A percentile compares a stretch with the other conserved stretches of the same genome.
phyloP scores from a whole-genome alignment of 2,113 vertebrate species.

The Equus quagga region DNA sequence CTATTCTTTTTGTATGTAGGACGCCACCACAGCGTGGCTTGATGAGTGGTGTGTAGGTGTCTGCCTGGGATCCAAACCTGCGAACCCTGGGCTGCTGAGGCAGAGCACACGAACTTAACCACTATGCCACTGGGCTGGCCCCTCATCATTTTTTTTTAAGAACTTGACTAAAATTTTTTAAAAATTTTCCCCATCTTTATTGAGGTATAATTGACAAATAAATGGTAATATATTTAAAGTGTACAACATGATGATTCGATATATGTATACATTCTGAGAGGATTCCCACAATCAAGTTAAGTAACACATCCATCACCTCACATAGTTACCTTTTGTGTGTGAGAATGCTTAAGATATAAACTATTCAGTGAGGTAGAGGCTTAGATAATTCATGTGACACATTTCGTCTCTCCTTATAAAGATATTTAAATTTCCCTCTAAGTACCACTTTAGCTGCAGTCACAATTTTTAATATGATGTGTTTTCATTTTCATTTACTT shows the following conservation, averaged over 20 bases:
- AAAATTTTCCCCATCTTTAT: not conserved
- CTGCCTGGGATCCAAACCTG: no score
- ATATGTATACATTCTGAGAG: not conserved
- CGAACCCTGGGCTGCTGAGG: no score
- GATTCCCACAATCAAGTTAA: not conserved
- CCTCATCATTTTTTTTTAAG: not conserved
- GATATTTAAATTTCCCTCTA: slow-evolving; percentile 6
- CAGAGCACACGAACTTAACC: no score
- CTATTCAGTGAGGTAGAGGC: not conserved
- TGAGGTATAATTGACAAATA: not conserved
- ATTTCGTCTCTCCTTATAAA: not conserved
- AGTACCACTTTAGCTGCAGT: not conserved
- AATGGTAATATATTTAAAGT: slow-evolving; percentile 19
- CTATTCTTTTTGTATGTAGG: no score
- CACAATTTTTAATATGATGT: slow-evolving; percentile 1
- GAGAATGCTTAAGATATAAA: not conserved
- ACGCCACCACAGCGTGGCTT: no score
- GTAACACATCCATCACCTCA: not conserved
- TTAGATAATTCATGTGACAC: not conserved
- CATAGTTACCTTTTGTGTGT: not conserved
- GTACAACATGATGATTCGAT: not conserved
- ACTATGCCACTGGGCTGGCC: no score
- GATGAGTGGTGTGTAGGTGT: no score
- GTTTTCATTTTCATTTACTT: not conserved
- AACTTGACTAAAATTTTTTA: not conserved